Base-by-base conservation (phyloP, 2,888 invertebrate genomes). In the Cyclophora albipunctata region DNA sequence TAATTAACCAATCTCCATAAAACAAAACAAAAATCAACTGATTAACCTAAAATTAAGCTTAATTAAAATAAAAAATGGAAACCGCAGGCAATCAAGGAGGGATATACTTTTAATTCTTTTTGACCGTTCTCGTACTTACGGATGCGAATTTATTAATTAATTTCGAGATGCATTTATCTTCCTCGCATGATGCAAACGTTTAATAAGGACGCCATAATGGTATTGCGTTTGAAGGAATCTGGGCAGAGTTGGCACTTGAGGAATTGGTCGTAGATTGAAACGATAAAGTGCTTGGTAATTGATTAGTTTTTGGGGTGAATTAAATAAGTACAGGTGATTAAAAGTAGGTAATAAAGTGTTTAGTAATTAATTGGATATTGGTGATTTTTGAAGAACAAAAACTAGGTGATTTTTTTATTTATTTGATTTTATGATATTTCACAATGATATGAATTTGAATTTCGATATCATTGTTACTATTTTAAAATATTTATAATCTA, bases 101-200 rank as follows among this genome's bases (percentile, higher is more conserved):
- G 57, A 56, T 58, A 62, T 63, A 67, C 37, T 50, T 62, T 68
- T 62, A 62, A 59, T 60, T 67, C 62, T 64, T 69, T 70, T 71
- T 66, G 53, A 67, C 61, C 64, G 58, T 62, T 64, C 62, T 57
- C 53, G 20, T 74, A 75, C 72, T 76, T 73, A 74, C 67, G 69
- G 70, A 76, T 78, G 77, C 83, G 79, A 80, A 84, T 83, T 84
- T 76, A 79, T 81, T 84, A 84, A 85, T 84, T 84, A 84, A 83
- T 83, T 82, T 81, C 69, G 71, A 78, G 77, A 71, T 77, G 78
- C 83, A 81, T 84, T 83, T 79, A 83, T 84, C 84, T 85, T 77
- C 65, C 67, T 73, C 66, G 78, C 78, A 80, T 81, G 80, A 78
- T 78, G 78, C 75, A 73, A 75, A 67, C 73, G 69, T 77, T 79